phyloP scores from a whole-genome alignment of 2,797 vertebrate genomes.

The Parotocinclus haroldoi region DNA sequence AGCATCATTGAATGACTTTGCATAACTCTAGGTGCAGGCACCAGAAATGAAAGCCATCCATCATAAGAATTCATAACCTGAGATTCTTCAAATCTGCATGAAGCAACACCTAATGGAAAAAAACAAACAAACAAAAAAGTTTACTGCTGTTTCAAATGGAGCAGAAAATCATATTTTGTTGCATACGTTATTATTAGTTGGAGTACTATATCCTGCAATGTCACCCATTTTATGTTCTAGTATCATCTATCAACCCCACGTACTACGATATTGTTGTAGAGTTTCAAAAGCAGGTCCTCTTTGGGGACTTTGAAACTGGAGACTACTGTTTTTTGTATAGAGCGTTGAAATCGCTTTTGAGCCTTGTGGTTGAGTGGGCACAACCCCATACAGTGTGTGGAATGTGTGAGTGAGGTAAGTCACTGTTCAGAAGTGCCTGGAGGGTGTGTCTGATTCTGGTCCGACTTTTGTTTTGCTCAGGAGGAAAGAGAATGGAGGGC shows the following conservation, averaged over 20 bases:
- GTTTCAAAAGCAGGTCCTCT: neutral
- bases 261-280: neutral
- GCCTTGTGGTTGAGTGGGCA: constrained; percentile 6
- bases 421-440: neutral
- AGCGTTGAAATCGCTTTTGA: neutral
- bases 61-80: no score
- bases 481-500: constrained; percentile 7
- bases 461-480: constrained; percentile 27
- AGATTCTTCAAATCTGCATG: no score
- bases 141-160: no score
- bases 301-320: neutral
- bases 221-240: no score
- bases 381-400: constrained; percentile 25
- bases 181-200: no score
- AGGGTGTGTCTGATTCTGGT: constrained; percentile 5
- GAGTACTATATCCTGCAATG: no score
- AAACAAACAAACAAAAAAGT: no score
- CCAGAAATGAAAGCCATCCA: no score
- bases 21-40: no score
- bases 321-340: neutral
- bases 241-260: neutral
- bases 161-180: no score
- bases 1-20: no score
- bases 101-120: no score
- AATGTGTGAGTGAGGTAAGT: constrained; percentile 26